phyloP scores from a whole-genome alignment of 2,113 vertebrate species.

The Bos indicus region DNA sequence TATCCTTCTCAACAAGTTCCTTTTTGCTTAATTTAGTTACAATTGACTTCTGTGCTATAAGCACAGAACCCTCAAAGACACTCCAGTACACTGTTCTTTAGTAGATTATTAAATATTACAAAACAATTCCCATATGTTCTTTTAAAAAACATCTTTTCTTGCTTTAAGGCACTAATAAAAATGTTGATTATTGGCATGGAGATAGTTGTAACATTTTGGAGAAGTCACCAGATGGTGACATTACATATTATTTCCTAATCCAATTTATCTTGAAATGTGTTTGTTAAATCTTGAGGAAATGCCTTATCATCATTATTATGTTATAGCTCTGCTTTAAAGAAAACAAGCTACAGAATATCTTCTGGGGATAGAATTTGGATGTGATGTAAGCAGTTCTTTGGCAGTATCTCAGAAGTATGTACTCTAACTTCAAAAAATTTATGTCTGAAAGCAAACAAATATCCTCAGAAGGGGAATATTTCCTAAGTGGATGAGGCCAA shows the following conservation, averaged over 20 bases:
- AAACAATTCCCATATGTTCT: conserved; percentile 5
- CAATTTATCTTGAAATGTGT: conserved; percentile 32
- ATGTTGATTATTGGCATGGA: conserved; percentile 23
- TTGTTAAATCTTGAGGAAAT: conserved; percentile 14
- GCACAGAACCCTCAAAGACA: background rate
- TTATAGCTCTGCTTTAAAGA: background rate
- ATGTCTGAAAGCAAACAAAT: conserved; percentile 56
- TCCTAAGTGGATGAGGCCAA: conserved; percentile 35
- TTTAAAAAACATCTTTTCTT: conserved; percentile 31
- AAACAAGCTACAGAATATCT: background rate
- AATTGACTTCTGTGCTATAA: conserved; percentile 1
- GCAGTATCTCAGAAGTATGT: conserved; percentile 14
- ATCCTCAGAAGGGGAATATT: conserved; percentile 35
- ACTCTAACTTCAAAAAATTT: conserved; percentile 54
- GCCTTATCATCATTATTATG: background rate
- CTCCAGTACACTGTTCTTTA: background rate
- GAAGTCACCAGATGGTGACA: conserved; percentile 59
- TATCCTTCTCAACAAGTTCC: background rate
- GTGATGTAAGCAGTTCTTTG: conserved; percentile 23
- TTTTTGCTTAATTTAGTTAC: conserved; percentile 26
- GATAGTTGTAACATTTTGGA: background rate
- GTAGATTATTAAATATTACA: conserved; percentile 9
- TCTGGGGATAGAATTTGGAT: background rate
- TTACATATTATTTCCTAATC: conserved; percentile 40
- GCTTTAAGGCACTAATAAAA: conserved; percentile 47